Evolutionary conservation across 2,797 vertebrate species (phyloP), one percentile per base, ranked within the genome.

Genomic region (Champsocephalus esox): DNA sequence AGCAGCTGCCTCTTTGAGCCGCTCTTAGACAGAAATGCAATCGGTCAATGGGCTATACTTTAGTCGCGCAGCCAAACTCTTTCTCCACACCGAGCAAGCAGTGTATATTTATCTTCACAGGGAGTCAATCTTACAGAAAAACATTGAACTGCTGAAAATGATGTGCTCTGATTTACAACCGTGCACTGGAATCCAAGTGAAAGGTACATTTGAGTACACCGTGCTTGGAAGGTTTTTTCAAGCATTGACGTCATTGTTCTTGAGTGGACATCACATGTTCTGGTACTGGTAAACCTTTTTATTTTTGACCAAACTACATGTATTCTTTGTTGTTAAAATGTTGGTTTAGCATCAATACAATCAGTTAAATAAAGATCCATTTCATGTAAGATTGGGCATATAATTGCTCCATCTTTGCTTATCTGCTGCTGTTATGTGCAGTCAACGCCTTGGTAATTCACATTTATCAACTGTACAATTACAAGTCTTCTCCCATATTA

Each of bases 1-100:
- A 88, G 73, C 93, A 94, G 92, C 89, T 89, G 90, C 78, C 85
- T 88, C 77, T 88, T 85, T 66, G 69, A 85, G 87, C 81, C 45
- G 81, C 79, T 79, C 84, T 79, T 82, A 92, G 75, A 86, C 67
- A 86, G 82, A 90, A 82, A 92, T 82, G 81, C 71, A 81, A 92
- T 93, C 90, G 75, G 76, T 93, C 91, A 92, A 87, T 75, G 84
- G 84, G 78, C 89, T 69, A 28, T 77, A 63, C 80, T 88, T 90
- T 77, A 83, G 81, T 88, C 81, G 75, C 66, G 28, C 81, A 19
- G 66, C 66, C 79, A 67, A 87, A 82, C 76, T 83, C 78, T 63
- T 74, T 82, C 83, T 80, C 75, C 80, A 80, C 77, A 68, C 78
- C 49, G 78, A 87, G 83, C 83, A 67, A 79, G 82, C 67, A 60